Percentiles rank a stretch among this genome's conserved stretches.
These are phyloP conservation scores for Norana najaformis DNA, from an alignment of 2,888 invertebrate genomes.

Conservation along the genomic window DNA sequence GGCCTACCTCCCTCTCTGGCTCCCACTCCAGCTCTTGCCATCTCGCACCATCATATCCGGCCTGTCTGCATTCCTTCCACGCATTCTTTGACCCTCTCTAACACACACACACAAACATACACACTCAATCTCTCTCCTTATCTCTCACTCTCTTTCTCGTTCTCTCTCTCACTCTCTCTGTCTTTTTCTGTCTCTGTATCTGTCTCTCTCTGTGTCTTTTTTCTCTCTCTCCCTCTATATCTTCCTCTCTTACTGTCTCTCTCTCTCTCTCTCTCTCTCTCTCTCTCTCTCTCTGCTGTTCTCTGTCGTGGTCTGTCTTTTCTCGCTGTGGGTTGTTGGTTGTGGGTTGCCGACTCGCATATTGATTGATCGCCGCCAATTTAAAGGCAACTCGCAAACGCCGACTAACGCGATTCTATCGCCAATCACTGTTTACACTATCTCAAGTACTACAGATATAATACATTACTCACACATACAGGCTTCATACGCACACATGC, in stretches of 20 bases:
- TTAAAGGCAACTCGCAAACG: background rate
- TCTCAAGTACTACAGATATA: background rate
- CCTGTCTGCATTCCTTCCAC: background rate
- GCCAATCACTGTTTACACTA: background rate
- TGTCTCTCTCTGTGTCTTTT: background rate
- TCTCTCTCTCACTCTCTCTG: background rate
- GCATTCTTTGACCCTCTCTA: background rate
- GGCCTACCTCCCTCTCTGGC: background rate
- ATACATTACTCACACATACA: background rate
- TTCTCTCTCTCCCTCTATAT: no score
- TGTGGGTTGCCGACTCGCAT: background rate
- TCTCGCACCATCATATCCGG: background rate
- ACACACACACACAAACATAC: no score
- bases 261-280: background rate
- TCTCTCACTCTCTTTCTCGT: no score
- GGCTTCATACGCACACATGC: background rate
- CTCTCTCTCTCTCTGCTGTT: no score
- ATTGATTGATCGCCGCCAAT: background rate
- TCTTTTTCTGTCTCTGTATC: background rate
- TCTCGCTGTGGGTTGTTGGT: background rate
- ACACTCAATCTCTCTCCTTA: background rate
- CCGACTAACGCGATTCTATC: background rate
- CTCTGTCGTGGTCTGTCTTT: background rate
- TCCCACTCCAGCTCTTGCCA: background rate
- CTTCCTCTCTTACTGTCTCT: no score